Evolutionary conservation across 2,797 vertebrate species (phyloP).

Genomic region (Hybognathus amarus): DNA sequence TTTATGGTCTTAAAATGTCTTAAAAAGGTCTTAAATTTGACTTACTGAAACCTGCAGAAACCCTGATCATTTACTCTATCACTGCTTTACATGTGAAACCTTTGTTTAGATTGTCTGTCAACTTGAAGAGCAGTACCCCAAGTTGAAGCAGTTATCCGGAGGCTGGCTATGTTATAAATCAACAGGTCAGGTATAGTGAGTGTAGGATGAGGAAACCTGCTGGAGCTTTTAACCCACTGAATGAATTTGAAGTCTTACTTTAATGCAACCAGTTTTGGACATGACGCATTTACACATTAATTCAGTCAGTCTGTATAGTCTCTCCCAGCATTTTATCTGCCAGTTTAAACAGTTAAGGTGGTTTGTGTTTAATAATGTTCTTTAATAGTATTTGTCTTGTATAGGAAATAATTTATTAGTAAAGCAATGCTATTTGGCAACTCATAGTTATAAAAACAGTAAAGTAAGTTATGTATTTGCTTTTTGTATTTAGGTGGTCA

Average conservation of each 20-base stretch:
- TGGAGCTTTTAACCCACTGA: constrained; percentile 13
- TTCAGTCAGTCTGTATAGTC: neutral
- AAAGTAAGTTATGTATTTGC: constrained; percentile 4
- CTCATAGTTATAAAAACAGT: constrained; percentile 8
- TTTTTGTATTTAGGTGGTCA: constrained; percentile 34
- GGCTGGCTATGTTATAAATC: constrained; percentile 19
- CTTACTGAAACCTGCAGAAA: no score
- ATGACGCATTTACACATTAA: neutral
- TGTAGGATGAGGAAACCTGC: constrained; percentile 7
- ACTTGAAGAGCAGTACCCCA: constrained; percentile 10
- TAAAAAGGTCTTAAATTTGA: no score
- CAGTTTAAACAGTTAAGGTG: constrained; percentile 2
- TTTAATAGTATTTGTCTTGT: constrained; percentile 9
- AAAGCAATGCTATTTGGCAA: constrained; percentile 4
- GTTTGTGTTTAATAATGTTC: neutral
- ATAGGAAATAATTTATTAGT: neutral
- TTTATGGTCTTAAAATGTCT: no score
- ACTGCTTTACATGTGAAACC: constrained; percentile 1
- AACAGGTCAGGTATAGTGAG: constrained; percentile 13
- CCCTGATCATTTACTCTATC: neutral
- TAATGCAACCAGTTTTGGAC: constrained; percentile 22
- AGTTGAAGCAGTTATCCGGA: constrained; percentile 15
- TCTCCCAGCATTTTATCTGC: constrained; percentile 1
- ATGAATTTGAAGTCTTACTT: constrained; percentile 2
- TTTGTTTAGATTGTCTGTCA: constrained; percentile 27